Base-by-base conservation (phyloP, 1,140 invertebrate genomes). In the Drosophila jambulina region DNA sequence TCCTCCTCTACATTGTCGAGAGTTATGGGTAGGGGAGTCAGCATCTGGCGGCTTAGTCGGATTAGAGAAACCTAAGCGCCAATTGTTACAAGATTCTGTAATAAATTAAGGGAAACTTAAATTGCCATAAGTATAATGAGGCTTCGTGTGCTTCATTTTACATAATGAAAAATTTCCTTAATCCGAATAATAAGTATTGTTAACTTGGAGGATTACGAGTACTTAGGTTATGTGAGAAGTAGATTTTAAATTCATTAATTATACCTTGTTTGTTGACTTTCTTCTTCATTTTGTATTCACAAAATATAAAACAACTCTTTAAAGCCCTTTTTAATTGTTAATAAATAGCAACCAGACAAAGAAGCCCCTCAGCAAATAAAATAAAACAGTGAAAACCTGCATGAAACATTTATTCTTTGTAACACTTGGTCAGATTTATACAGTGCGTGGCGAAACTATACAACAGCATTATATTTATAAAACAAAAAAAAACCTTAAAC, bases 341-440 rank as follows among this genome's bases (percentile, higher is more conserved):
- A 42, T 19, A 58, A 58, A 60, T 46, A 67, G 45, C 13, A 60
- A 64, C 15, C 40, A 57, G 43, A 43, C 49, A 43, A 56, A 5
- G 46, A 13, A 17, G 27, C 49, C 59, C 62, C 60, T 62, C 61
- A 45, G 15, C 45, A 45, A 46, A 60, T 36, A 46, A 59, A 46
- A 40, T 29, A 69, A 62, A 49, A 21, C 27, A 9, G 25, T 45
- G 23, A 23, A 36, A 54, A 3, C 3, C n/a, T 48, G 40, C 40
- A 46, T 83, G 46, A 79, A 82, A 61, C 49, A 67, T 74, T 25
- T 43, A 79, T 61, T 43, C 6, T 36, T 25, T 25, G 19, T 61
- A 65, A 75, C 69, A 70, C 74, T 75, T 70, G 60, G 51, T 75
- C 54, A 63, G 49, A n/a, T 46, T 23, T 42, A 23, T n/a, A 56